Percentiles rank a stretch among this genome's conserved stretches.
phyloP scores from a whole-genome alignment of 2,797 vertebrate species.

The Parauchenoglanis ngamensis region DNA sequence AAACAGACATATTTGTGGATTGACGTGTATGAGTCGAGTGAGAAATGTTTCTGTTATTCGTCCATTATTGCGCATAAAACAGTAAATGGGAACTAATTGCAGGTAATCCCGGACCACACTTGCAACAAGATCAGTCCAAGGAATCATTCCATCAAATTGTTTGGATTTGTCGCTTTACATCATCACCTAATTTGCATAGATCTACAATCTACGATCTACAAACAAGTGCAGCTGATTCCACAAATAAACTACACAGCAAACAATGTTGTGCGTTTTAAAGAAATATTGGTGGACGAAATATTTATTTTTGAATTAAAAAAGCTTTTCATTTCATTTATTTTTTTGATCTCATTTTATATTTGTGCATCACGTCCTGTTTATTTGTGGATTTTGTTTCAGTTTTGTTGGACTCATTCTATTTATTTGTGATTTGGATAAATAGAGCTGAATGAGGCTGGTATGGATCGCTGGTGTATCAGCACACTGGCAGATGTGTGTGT shows the following conservation, averaged over 20 bases:
- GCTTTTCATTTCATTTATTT: background rate
- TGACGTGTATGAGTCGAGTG: background rate
- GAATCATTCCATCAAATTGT: background rate
- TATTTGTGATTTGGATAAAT: background rate
- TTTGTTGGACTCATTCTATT: background rate
- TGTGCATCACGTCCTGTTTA: background rate
- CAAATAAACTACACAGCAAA: background rate
- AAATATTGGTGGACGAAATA: background rate
- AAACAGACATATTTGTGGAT: background rate
- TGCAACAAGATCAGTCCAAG: background rate
- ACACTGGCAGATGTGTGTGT: conserved; percentile 14
- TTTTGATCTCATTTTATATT: background rate
- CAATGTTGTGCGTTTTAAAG: background rate
- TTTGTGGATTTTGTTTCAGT: background rate
- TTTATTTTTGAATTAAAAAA: background rate
- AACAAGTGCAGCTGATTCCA: background rate
- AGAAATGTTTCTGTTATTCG: background rate
- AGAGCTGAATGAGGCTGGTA: conserved; percentile 34
- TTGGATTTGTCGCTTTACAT: background rate
- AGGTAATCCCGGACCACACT: background rate
- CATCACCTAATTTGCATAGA: background rate
- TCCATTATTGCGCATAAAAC: background rate
- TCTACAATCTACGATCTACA: background rate
- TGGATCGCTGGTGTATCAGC: conserved; percentile 49
- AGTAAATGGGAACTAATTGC: background rate